A percentile compares a stretch with the other conserved stretches of the same genome.
phyloP scores from a whole-genome alignment of 2,888 invertebrate genomes.

The Drosophila limbata region DNA sequence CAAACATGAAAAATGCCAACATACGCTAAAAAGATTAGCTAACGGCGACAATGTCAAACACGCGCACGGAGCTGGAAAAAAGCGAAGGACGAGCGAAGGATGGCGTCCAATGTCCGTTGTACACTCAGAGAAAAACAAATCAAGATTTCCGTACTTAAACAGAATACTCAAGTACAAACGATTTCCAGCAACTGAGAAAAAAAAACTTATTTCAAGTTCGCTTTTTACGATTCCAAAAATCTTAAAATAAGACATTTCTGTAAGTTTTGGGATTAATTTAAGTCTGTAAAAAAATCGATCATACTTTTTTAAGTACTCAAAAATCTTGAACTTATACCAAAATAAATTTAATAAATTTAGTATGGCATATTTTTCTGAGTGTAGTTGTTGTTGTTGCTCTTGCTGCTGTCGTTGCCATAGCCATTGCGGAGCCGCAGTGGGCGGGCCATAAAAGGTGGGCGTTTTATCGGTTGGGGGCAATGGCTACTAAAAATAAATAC shows the following conservation, averaged over 20 bases:
- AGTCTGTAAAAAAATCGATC: too few species aligned
- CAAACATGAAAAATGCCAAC: conserved; percentile 82
- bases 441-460: conserved; percentile 68
- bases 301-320: too few species aligned
- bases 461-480: conserved; percentile 25
- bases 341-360: too few species aligned
- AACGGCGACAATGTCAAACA: conserved; percentile 82
- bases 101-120: conserved; percentile 30
- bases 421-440: conserved; percentile 56
- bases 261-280: too few species aligned
- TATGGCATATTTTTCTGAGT: background rate
- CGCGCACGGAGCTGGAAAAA: conserved; percentile 57
- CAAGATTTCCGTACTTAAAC: too few species aligned
- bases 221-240: too few species aligned
- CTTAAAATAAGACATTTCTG: too few species aligned
- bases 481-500: conserved; percentile 80
- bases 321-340: too few species aligned
- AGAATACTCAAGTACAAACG: too few species aligned
- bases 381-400: conserved; percentile 12
- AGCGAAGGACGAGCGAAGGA: conserved; percentile 36
- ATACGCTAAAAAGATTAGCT: conserved; percentile 82
- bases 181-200: too few species aligned
- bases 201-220: too few species aligned
- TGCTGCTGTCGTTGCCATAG: conserved; percentile 33
- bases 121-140: background rate